phyloP scores from a whole-genome alignment of 1,140 invertebrate genomes.

The Battus philenor region DNA sequence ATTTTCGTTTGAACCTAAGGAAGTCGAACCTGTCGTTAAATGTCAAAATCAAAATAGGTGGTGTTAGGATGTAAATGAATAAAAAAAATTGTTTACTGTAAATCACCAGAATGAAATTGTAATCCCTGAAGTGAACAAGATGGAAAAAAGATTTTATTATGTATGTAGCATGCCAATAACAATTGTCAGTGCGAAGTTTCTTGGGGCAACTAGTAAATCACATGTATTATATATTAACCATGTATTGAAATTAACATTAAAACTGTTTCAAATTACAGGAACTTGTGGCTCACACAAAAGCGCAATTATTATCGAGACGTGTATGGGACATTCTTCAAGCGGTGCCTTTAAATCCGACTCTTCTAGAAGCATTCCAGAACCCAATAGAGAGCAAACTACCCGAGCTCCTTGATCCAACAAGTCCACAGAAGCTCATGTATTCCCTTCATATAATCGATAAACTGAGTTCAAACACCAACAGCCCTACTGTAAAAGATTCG shows the following conservation, averaged over 20 bases:
- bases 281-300: conserved; percentile 91
- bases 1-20: too few relatives aligned
- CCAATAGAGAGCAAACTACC: conserved; percentile 81
- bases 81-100: too few relatives aligned
- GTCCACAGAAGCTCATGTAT: conserved; percentile 96
- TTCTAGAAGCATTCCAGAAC: conserved; percentile 89
- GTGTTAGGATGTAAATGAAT: too few relatives aligned
- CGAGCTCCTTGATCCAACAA: conserved; percentile 88
- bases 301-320: conserved; percentile 90
- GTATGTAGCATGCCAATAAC: too few relatives aligned
- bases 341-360: conserved; percentile 90
- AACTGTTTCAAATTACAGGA: conserved; percentile 73
- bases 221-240: too few relatives aligned
- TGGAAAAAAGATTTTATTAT: too few relatives aligned
- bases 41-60: too few relatives aligned
- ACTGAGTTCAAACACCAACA: conserved; percentile 51
- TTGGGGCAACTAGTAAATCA: too few relatives aligned
- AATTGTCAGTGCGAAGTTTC: too few relatives aligned
- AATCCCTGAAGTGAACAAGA: too few relatives aligned
- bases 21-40: too few relatives aligned
- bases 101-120: too few relatives aligned
- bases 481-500: conserved; percentile 40
- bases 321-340: conserved; percentile 96
- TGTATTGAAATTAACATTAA: conserved; percentile 1
- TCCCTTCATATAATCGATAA: conserved; percentile 94